Conservation (phyloP, 2,113 vertebrate species). For the Crocuta crocuta region DNA sequence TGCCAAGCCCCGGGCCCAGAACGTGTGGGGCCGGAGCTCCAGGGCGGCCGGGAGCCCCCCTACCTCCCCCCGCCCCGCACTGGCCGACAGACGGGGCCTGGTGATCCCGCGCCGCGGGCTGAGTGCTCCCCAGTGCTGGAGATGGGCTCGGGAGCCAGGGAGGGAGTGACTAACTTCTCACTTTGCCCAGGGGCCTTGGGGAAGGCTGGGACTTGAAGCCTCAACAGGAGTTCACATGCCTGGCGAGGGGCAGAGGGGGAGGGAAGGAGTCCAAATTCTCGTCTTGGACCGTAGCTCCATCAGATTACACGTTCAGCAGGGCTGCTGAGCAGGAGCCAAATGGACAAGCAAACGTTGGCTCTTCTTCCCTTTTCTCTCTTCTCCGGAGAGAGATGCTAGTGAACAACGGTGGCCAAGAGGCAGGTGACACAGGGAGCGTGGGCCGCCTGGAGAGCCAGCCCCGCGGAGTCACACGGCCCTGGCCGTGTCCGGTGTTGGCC, state of each 20-base stretch:
- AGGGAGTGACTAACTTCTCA: slow-evolving; percentile 70
- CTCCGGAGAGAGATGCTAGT: slow-evolving; percentile 57
- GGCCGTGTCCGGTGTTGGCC: background rate
- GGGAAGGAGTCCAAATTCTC: slow-evolving; percentile 69
- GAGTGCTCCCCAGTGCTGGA: slow-evolving; percentile 45
- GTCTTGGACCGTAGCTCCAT: slow-evolving; percentile 71
- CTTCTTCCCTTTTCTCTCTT: background rate
- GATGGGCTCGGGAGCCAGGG: slow-evolving; percentile 48
- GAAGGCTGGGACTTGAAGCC: slow-evolving; percentile 71
- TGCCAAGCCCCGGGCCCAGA: background rate
- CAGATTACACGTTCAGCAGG: slow-evolving; percentile 71
- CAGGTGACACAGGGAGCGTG: background rate
- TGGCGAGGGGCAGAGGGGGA: slow-evolving; percentile 68
- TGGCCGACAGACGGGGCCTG: background rate
- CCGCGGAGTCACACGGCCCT: background rate
- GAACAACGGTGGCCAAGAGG: slow-evolving; percentile 40
- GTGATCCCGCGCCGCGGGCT: background rate
- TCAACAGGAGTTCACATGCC: slow-evolving; percentile 79
- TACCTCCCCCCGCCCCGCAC: background rate
- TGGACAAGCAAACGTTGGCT: slow-evolving; percentile 66
- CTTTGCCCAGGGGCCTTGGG: slow-evolving; percentile 45
- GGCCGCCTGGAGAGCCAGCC: background rate
- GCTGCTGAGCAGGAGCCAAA: slow-evolving; percentile 64
- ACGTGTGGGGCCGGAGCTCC: background rate
- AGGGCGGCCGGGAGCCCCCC: background rate